phyloP scores from a whole-genome alignment of 2,113 vertebrate species.

The Cardinalis cardinalis region DNA sequence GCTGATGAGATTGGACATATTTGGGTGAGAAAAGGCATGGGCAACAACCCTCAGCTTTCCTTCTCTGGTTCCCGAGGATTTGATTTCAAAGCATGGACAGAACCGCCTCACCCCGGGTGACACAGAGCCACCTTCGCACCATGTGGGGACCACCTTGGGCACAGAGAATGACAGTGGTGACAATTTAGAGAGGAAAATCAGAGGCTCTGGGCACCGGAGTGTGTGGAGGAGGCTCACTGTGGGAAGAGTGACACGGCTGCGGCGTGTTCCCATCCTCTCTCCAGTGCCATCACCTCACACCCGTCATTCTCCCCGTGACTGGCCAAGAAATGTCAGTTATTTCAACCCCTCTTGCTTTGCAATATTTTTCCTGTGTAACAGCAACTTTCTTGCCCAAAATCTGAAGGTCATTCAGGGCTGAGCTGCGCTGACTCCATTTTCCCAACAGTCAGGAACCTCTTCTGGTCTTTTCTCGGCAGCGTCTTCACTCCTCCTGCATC shows the following conservation, averaged over 20 bases:
- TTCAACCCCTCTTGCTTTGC: background rate
- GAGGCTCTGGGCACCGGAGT: background rate
- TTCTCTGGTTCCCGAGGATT: background rate
- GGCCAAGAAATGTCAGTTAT: background rate
- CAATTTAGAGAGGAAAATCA: background rate
- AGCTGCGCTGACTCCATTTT: background rate
- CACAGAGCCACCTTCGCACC: background rate
- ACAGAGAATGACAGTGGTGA: background rate
- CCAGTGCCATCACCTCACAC: background rate
- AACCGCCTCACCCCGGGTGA: background rate
- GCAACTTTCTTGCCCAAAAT: background rate
- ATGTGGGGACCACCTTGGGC: background rate
- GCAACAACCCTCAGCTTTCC: conserved; percentile 25
- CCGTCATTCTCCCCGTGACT: background rate
- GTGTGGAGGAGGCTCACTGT: background rate
- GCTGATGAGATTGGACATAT: conserved; percentile 49
- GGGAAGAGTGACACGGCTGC: background rate
- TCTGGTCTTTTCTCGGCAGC: background rate
- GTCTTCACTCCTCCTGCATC: background rate
- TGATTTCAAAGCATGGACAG: background rate
- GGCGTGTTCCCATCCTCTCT: background rate
- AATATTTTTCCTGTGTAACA: background rate
- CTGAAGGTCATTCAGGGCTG: background rate
- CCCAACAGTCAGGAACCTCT: background rate
- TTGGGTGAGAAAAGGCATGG: conserved; percentile 54